Percentiles rank a stretch among this genome's conserved stretches.
Conservation (phyloP, 2,797 vertebrate species). For the Syndactyla subalaris region DNA sequence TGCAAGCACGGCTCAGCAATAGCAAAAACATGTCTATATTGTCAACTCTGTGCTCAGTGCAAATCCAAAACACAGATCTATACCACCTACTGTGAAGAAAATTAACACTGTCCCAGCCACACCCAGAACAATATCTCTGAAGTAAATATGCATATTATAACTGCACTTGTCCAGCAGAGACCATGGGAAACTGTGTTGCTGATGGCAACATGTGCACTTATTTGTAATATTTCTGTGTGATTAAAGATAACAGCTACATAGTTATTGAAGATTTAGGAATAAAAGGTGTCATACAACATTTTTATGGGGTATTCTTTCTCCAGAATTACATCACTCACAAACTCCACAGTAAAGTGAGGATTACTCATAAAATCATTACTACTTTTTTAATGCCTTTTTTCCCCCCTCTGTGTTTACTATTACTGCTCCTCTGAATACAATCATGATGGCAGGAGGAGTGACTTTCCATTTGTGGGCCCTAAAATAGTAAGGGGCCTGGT, state of each 20-base stretch:
- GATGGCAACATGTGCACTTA: background rate
- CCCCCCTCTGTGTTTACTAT: background rate
- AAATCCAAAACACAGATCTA: background rate
- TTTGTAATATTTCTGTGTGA: background rate
- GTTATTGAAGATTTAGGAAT: background rate
- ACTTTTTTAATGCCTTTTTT: background rate
- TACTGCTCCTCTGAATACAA: background rate
- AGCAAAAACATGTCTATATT: background rate
- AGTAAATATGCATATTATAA: background rate
- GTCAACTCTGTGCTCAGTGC: background rate
- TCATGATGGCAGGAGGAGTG: fast-evolving
- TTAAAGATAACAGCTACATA: background rate
- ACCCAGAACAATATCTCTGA: background rate
- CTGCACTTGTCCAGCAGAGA: background rate
- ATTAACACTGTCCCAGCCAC: background rate
- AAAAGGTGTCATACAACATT: background rate
- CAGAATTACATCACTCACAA: background rate
- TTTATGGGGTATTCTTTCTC: background rate
- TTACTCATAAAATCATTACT: background rate
- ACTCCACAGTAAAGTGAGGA: background rate
- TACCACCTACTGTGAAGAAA: background rate
- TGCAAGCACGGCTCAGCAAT: background rate
- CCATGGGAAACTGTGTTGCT: background rate
- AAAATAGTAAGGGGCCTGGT: background rate
- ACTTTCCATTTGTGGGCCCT: background rate